Evolutionary conservation across 37 sponge, comb jelly and placozoan genomes (phyloP).

Genomic region (Axinella damicornis): DNA sequence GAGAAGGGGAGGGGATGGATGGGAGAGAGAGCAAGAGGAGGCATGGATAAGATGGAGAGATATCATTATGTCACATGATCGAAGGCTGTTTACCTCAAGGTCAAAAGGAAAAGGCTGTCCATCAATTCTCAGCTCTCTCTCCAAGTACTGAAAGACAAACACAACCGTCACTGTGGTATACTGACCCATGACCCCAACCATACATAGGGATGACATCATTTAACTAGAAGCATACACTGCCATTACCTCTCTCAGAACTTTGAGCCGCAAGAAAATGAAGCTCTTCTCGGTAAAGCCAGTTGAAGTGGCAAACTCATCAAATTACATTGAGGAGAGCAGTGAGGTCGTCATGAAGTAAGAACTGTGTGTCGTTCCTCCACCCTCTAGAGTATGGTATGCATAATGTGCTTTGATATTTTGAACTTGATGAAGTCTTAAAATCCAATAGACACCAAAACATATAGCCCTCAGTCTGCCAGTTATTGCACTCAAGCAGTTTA

Average conservation of each 20-base stretch:
- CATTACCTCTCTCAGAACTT: slow-evolving; percentile 87
- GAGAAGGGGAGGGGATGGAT: no score
- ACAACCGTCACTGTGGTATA: neutral
- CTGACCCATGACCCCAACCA: no score
- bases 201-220: no score
- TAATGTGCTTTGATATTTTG: no score
- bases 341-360: no score
- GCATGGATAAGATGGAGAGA: no score
- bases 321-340: slow-evolving; percentile 15
- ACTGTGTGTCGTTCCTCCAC: no score
- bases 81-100: slow-evolving; percentile 57
- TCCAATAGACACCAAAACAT: no score
- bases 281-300: slow-evolving; percentile 72
- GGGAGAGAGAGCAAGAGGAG: slow-evolving; percentile 4
- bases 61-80: neutral
- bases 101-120: slow-evolving; percentile 91
- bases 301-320: slow-evolving; percentile 75
- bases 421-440: no score
- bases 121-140: slow-evolving; percentile 84
- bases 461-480: no score
- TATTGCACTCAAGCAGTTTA: no score
- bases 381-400: neutral
- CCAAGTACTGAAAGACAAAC: slow-evolving; percentile 81
- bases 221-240: no score
- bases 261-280: slow-evolving; percentile 94